Evolutionary conservation across 2,797 vertebrate species (phyloP).

Genomic region (Capromys pilorides): DNA sequence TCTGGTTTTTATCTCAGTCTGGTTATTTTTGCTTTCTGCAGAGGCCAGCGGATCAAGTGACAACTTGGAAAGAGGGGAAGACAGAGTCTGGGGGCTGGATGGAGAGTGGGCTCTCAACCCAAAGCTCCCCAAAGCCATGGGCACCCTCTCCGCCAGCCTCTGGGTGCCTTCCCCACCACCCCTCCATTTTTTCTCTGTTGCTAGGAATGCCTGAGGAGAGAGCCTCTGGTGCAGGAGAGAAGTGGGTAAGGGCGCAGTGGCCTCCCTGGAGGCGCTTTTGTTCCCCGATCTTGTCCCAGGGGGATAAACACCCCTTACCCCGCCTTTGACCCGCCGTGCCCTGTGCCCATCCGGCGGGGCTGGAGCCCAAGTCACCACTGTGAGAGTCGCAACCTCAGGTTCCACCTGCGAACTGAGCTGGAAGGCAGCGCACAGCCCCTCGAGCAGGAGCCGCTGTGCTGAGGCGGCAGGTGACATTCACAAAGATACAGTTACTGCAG

Average conservation of each 20-base stretch:
- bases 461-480: background rate
- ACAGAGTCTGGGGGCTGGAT: background rate
- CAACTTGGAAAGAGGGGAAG: background rate
- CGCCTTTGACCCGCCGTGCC: slow-evolving; percentile 24
- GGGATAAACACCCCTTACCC: slow-evolving; percentile 45
- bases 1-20: background rate
- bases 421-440: background rate
- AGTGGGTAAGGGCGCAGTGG: background rate
- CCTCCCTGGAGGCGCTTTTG: slow-evolving; percentile 48
- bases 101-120: background rate
- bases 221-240: background rate
- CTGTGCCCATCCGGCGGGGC: background rate
- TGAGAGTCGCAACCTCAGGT: background rate
- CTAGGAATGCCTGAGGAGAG: background rate
- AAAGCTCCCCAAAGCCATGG: background rate
- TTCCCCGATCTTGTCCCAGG: background rate
- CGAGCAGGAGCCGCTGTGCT: background rate
- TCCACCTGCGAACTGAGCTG: background rate
- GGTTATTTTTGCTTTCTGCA: background rate
- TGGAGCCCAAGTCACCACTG: background rate
- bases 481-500: slow-evolving; percentile 6
- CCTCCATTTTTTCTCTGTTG: background rate
- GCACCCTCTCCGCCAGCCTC: background rate
- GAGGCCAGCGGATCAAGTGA: background rate
- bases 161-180: background rate